Percentiles rank a stretch among this genome's conserved stretches.
Evolutionary conservation across 2,113 vertebrate species (phyloP).

Genomic region (Anseranas semipalmata): DNA sequence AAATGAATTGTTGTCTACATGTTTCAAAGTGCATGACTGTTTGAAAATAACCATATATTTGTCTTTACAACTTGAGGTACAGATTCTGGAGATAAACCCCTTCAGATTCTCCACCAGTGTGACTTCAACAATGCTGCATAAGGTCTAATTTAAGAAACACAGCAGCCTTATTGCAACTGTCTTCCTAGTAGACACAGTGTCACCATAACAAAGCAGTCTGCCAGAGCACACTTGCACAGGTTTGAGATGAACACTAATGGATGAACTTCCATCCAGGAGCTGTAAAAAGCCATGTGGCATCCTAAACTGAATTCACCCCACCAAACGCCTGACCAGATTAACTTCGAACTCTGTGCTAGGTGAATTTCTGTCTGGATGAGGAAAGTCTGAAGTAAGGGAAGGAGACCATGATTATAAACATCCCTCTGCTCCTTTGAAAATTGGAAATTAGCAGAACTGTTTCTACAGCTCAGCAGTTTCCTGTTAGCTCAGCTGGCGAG

Average conservation of each 20-base stretch:
- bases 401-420: background rate
- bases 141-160: background rate
- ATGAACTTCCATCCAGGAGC: background rate
- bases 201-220: background rate
- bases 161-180: background rate
- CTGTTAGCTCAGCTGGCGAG: background rate
- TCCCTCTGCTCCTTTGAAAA: background rate
- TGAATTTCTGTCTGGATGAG: background rate
- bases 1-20: background rate
- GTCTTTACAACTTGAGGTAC: background rate
- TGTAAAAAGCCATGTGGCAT: background rate
- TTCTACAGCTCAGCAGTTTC: background rate
- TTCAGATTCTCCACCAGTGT: background rate
- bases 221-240: accelerated
- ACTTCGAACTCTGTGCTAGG: background rate
- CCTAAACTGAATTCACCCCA: accelerated
- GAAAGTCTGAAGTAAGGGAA: background rate
- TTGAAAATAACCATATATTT: background rate
- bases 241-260: too few relatives aligned
- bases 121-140: too few relatives aligned
- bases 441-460: background rate
- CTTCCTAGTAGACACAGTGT: background rate
- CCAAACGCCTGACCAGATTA: background rate
- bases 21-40: background rate
- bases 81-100: background rate